Evolutionary conservation across 2,113 vertebrate species (phyloP), one percentile per base, ranked within the genome.

Genomic region (Amblyopsis rosae): DNA sequence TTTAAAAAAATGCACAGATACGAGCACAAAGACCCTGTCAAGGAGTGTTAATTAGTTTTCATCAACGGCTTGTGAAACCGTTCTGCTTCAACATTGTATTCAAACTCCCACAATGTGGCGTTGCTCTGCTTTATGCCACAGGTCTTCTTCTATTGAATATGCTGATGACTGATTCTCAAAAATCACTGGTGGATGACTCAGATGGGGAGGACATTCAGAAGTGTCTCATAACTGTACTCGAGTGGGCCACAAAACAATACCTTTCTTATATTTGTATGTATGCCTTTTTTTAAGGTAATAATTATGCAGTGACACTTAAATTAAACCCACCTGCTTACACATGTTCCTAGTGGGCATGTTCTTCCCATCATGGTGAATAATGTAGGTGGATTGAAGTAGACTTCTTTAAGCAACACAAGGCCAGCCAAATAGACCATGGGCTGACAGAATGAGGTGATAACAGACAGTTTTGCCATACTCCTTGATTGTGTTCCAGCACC

Each of bases 191-290:
- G 16, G 59, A 76, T 70, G 84, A 26, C 26, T 26, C 26, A 26
- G 26, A 26, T 26, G 26, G 26, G 26, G 26, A 26, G 26, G 26
- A 26, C 26, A 26, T 26, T 26, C 26, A 26, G 2, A 77, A 74
- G 41, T 49, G 66, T 74, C 78, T 81, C 50, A 73, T 69, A 68
- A 19, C 67, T 70, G 69, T 48, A 54, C 62, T 75, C 54, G 60
- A 57, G 76, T 35, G 57, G 79, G 66, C 61, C 35, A 41, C 35
- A 41, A 41, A 6, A 8, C 7, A 41, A 41, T 41, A 8, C 7
- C 7, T 41, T 8, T 41, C 35, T 41, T 41, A 8, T 41, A 8
- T 41, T 41, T 41, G 4, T 41, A 41, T 2, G 26, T 41, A 41
- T 41, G 4, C 35, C 35, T 41, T 41, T 6, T 41, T 41, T 41